A percentile compares a stretch with the other conserved stretches of the same genome.
Evolutionary conservation across 2,113 vertebrate genomes (phyloP).

Genomic region (Haliaeetus leucogaster): DNA sequence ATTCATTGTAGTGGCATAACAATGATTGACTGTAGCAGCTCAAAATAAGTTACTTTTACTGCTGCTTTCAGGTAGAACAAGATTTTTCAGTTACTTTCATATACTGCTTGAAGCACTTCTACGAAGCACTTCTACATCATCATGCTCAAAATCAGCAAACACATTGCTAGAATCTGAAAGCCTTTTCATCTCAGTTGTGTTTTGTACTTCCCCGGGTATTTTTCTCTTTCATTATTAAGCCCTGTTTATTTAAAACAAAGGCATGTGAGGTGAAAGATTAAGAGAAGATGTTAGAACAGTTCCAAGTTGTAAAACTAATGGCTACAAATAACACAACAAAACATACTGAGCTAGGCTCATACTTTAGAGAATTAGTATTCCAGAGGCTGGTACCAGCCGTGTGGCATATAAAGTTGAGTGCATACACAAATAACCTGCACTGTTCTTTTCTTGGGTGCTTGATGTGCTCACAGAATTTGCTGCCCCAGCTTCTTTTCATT

Average conservation of each 20-base stretch:
- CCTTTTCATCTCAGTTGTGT: not conserved
- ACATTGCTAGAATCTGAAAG: not conserved
- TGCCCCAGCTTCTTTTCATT: not conserved
- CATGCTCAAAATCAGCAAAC: not conserved
- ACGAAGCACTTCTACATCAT: not conserved
- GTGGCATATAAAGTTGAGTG: not conserved
- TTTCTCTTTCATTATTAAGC: not conserved
- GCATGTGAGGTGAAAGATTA: not conserved
- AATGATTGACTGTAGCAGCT: not conserved
- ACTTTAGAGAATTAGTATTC: not conserved
- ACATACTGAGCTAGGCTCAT: not conserved
- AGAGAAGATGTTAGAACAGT: not conserved
- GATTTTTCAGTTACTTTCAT: not conserved
- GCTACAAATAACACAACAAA: not conserved
- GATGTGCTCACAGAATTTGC: not conserved
- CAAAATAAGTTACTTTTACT: not conserved
- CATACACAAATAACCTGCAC: not conserved
- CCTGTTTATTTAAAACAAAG: not conserved
- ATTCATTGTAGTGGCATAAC: not conserved
- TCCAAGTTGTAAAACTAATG: not conserved
- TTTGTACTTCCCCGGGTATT: not conserved
- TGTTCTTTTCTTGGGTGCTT: not conserved
- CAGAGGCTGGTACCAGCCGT: rapidly evolving
- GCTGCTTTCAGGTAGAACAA: not conserved
- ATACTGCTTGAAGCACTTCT: not conserved